Conservation (phyloP, 2,113 vertebrate species). For the Oryzias woworae region DNA sequence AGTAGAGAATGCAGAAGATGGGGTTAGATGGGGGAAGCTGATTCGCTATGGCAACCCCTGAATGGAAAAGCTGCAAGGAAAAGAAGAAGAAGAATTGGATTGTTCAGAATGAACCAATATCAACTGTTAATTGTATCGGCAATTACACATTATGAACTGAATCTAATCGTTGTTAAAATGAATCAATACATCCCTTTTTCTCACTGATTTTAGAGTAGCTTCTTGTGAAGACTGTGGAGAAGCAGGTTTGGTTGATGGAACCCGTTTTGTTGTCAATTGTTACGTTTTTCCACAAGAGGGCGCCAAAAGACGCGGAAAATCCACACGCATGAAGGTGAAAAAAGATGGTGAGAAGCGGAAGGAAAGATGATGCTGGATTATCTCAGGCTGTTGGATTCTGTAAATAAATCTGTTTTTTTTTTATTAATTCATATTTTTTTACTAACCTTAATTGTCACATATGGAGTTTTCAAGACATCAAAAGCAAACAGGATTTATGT, state of each 20-base stretch:
- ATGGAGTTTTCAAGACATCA: slow-evolving; percentile 2
- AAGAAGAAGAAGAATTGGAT: no score
- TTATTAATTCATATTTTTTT: background rate
- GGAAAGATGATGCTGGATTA: slow-evolving; percentile 28
- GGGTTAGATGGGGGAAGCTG: no score
- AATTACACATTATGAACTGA: no score
- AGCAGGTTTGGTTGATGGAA: background rate
- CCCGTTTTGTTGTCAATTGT: background rate
- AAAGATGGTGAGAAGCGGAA: slow-evolving; percentile 28
- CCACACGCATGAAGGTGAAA: background rate
- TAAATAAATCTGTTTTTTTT: slow-evolving; percentile 34
- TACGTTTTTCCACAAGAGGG: slow-evolving; percentile 61
- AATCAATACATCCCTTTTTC: no score
- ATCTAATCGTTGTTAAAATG: no score
- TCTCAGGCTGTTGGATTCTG: slow-evolving; percentile 27
- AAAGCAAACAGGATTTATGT: background rate
- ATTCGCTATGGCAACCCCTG: no score
- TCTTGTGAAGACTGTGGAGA: background rate
- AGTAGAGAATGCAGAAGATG: no score
- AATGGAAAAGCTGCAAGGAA: no score
- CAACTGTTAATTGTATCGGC: no score
- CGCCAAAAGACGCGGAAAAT: slow-evolving; percentile 23
- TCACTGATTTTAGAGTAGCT: no score
- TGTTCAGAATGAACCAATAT: no score
- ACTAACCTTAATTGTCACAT: slow-evolving; percentile 20